Conservation (phyloP, 1,140 invertebrate genomes). For the Magallana angulata region DNA sequence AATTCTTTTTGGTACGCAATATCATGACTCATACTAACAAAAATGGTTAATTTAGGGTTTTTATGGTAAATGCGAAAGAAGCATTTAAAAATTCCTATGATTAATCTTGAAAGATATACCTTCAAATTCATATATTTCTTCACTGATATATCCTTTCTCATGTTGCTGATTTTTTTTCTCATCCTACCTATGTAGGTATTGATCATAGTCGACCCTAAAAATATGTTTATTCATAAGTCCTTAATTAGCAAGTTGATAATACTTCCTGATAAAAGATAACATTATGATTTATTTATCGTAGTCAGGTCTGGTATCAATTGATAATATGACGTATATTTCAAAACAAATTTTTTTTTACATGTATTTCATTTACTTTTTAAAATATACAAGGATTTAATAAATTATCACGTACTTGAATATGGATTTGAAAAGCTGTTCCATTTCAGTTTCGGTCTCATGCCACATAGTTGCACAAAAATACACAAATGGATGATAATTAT, state of each 20-base stretch:
- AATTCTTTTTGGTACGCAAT: no score
- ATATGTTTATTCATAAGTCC: background rate
- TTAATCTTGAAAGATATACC: background rate
- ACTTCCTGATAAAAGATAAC: no score
- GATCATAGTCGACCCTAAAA: background rate
- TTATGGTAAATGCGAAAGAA: no score
- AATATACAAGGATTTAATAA: background rate
- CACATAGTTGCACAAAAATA: conserved; percentile 81
- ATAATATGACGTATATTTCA: no score
- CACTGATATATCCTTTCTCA: background rate
- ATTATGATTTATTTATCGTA: no score
- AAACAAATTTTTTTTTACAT: no score
- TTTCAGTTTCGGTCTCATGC: conserved; percentile 80
- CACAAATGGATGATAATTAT: conserved; percentile 63
- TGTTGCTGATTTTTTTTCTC: background rate
- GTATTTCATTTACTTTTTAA: no score
- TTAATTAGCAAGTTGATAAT: no score
- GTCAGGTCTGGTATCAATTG: no score
- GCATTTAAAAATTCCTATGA: no score
- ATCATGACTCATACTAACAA: no score
- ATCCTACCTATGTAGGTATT: background rate
- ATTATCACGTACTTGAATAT: conserved; percentile 74
- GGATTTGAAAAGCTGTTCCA: conserved; percentile 80
- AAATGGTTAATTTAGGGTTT: no score
- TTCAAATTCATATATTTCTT: background rate